Percentiles rank a stretch among this genome's conserved stretches.
These are phyloP conservation scores for Rhodeus uyekii DNA, from an alignment of 2,797 vertebrate genomes.

Conservation along the genomic window DNA sequence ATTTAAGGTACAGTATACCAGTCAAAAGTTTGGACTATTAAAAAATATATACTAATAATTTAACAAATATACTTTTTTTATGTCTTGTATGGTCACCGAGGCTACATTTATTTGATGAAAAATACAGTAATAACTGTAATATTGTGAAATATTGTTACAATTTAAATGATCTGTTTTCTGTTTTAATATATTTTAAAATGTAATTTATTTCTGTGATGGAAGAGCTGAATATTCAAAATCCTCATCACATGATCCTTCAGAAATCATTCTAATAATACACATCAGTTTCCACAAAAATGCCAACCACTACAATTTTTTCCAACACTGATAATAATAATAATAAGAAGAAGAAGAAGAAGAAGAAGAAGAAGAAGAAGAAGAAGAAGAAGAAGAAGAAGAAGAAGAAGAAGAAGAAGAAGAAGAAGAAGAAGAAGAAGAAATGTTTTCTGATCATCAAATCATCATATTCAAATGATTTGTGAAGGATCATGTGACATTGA, in stretches of 20 bases:
- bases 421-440: no score
- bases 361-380: no score
- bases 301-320: background rate
- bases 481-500: no score
- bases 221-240: background rate
- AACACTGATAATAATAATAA: background rate
- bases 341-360: no score
- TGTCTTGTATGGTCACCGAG: background rate
- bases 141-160: background rate
- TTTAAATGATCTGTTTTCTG: background rate
- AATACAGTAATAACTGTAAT: background rate
- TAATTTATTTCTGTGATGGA: background rate
- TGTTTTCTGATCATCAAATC: background rate
- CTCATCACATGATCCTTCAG: background rate
- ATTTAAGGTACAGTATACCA: background rate
- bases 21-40: background rate
- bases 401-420: no score
- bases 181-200: background rate
- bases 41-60: no score
- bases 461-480: no score
- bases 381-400: no score
- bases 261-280: background rate
- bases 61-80: no score
- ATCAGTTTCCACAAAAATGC: background rate
- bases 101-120: background rate